phyloP scores from a whole-genome alignment of 1,140 invertebrate genomes.

The Batillaria attramentaria region DNA sequence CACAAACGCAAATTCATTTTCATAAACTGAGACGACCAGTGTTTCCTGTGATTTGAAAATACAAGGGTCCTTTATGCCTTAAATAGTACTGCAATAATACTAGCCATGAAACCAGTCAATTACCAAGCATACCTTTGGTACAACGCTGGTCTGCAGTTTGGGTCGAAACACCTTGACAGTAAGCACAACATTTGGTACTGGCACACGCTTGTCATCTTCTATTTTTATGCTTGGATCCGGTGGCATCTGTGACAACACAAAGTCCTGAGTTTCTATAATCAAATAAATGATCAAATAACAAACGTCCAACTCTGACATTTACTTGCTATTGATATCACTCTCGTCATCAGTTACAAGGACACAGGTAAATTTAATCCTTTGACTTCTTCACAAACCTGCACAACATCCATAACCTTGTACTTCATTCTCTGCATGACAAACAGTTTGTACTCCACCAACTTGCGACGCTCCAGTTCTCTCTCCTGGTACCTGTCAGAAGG shows the following conservation, averaged over 20 bases:
- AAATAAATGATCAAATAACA: no score
- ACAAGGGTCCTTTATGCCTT: no score
- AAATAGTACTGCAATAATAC: no score
- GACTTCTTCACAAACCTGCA: conserved; percentile 2
- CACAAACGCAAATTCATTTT: background rate
- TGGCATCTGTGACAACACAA: background rate
- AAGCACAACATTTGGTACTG: conserved; percentile 35
- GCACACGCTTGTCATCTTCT: background rate
- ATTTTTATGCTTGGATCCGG: background rate
- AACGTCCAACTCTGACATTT: no score
- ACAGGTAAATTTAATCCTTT: background rate
- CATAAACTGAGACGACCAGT: background rate
- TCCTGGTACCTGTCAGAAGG: conserved; percentile 36
- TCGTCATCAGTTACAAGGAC: no score
- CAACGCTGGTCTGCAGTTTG: background rate
- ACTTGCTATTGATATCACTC: no score
- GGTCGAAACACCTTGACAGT: conserved; percentile 33
- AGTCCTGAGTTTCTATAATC: no score
- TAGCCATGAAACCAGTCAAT: no score
- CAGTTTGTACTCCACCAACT: conserved; percentile 16
- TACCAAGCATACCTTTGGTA: background rate
- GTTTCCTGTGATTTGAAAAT: no score
- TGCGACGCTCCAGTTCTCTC: conserved; percentile 37
- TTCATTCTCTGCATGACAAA: conserved; percentile 33
- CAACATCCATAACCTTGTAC: conserved; percentile 33